A percentile compares a stretch with the other conserved stretches of the same genome.
phyloP scores from a whole-genome alignment of 2,113 vertebrate species.

The Xenus cinereus region DNA sequence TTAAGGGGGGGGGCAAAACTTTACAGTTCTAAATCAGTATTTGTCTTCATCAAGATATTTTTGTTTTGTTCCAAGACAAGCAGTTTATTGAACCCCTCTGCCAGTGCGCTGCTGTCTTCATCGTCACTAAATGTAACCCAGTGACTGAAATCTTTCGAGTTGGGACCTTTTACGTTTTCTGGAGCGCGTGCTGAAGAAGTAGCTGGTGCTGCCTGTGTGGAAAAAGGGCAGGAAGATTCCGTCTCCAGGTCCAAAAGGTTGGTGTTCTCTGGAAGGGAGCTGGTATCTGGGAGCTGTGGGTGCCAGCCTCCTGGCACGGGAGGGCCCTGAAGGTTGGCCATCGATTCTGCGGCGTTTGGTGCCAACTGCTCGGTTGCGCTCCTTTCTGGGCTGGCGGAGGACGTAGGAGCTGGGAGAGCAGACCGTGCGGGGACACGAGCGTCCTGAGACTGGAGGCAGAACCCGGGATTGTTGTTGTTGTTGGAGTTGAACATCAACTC shows the following conservation, averaged over 20 bases:
- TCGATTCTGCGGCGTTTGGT: neutral
- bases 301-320: neutral
- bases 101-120: neutral
- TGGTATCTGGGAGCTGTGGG: neutral
- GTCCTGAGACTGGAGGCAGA: neutral
- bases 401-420: neutral
- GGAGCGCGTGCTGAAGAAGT: neutral
- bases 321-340: neutral
- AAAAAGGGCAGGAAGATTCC: neutral
- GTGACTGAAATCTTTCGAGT: constrained; percentile 5
- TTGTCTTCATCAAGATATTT: neutral
- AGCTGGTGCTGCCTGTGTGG: neutral
- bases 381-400: neutral
- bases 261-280: constrained; percentile 8
- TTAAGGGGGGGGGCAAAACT: neutral
- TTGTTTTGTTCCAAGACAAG: constrained; percentile 11
- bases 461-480: neutral
- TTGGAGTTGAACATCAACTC: neutral
- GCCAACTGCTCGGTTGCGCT: neutral
- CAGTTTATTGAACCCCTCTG: constrained; percentile 55
- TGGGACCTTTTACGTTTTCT: neutral
- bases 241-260: neutral
- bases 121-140: constrained; percentile 64
- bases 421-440: rapidly evolving
- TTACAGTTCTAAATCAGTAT: constrained; percentile 32